Evolutionary conservation across 2,888 invertebrate species (phyloP).

Genomic region (Aspidiotus destructor): DNA sequence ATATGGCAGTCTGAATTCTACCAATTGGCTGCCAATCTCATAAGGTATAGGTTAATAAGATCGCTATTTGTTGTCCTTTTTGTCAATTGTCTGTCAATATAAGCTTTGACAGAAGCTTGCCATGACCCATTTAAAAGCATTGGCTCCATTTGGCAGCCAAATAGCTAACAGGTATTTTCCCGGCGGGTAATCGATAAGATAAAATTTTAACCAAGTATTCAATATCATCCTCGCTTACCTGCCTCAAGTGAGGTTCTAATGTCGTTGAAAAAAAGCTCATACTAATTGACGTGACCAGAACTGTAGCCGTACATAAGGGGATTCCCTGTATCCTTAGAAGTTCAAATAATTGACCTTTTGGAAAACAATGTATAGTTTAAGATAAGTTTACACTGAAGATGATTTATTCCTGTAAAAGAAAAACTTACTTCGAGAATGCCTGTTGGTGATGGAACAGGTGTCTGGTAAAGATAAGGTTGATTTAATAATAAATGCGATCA

Average conservation of each 20-base stretch:
- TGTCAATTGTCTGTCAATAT: too few species aligned
- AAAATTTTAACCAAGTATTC: not conserved
- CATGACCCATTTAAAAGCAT: too few species aligned
- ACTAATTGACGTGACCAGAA: constrained; percentile 67
- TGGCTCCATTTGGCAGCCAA: too few species aligned
- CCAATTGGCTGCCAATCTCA: too few species aligned
- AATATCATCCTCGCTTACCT: constrained; percentile 42
- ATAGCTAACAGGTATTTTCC: too few species aligned
- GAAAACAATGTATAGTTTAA: constrained; percentile 36
- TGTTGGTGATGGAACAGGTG: constrained; percentile 46
- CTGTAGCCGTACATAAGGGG: constrained; percentile 57
- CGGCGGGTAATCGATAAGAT: too few species aligned
- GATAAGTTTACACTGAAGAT: too few species aligned
- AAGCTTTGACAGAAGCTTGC: too few species aligned
- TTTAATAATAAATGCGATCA: constrained; percentile 64
- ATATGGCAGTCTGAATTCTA: too few species aligned
- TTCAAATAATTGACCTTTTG: constrained; percentile 53
- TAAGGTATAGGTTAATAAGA: too few species aligned
- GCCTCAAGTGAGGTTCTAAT: constrained; percentile 73
- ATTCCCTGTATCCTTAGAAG: constrained; percentile 66
- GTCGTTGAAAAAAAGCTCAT: constrained; percentile 84
- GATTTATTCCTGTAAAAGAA: too few species aligned
- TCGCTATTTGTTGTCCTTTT: too few species aligned
- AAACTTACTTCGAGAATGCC: constrained; percentile 35
- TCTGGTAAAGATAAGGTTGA: constrained; percentile 58